These are phyloP conservation scores for Dryomyza anilis DNA, from an alignment of 2,888 invertebrate genomes.

Conservation along the genomic window DNA sequence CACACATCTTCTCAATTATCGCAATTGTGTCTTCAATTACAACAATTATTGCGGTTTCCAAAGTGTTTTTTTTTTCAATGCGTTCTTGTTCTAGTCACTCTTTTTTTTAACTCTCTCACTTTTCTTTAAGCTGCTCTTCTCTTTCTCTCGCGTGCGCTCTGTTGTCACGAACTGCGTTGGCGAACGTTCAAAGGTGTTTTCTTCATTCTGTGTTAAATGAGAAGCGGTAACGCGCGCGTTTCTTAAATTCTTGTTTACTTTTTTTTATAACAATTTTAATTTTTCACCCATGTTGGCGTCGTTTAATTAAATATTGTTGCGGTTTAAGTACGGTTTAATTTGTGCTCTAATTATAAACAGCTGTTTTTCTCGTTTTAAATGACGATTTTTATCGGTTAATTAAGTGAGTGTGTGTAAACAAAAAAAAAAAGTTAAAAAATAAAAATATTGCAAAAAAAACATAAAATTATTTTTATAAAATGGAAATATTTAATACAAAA, in stretches of 20 bases:
- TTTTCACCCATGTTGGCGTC: too few relatives aligned
- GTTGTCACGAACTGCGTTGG: neutral
- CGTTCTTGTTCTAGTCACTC: neutral
- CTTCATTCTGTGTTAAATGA: neutral
- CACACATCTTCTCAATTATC: slow-evolving; percentile 12
- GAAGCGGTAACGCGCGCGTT: slow-evolving; percentile 8
- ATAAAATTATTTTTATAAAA: too few relatives aligned
- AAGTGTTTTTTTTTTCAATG: neutral
- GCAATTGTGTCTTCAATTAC: neutral
- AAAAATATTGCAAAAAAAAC: too few relatives aligned
- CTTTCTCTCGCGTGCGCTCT: neutral
- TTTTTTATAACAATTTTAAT: neutral
- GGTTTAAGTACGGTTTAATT: neutral
- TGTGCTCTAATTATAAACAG: slow-evolving; percentile 14
- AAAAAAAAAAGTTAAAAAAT: too few relatives aligned
- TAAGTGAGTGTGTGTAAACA: too few relatives aligned
- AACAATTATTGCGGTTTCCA: neutral
- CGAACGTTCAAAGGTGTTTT: slow-evolving; percentile 15
- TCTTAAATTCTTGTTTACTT: neutral
- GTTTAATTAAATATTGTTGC: neutral
- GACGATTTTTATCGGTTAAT: too few relatives aligned
- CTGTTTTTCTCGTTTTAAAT: slow-evolving; percentile 10
- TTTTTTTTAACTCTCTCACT: neutral
- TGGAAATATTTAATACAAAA: too few relatives aligned
- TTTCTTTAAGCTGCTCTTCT: neutral